Evolutionary conservation across 1,140 invertebrate genomes (phyloP).

Genomic region (Cataglyphis hispanica): DNA sequence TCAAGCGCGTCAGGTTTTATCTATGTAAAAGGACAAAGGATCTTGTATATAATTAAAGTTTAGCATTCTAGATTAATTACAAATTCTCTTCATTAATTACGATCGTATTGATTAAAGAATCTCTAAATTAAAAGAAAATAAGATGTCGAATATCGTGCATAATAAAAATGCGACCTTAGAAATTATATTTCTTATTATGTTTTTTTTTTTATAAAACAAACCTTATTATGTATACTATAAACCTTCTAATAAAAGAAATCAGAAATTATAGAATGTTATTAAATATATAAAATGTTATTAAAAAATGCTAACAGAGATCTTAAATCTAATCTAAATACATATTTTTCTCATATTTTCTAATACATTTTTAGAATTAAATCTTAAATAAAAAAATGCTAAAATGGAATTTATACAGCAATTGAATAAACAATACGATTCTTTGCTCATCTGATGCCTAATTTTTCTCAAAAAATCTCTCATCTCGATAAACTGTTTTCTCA

Average conservation of each 20-base stretch:
- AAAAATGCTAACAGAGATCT: not conserved
- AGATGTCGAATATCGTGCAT: not conserved
- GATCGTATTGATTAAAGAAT: not conserved
- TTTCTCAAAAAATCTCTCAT: not conserved
- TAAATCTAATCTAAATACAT: conserved; percentile 8
- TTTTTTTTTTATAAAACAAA: conserved; percentile 6
- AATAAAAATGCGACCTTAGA: not conserved
- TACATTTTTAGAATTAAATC: not conserved
- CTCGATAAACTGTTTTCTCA: not conserved
- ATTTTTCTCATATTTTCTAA: not conserved
- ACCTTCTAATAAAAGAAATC: not conserved
- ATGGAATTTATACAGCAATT: not conserved
- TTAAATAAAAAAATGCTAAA: conserved; percentile 11
- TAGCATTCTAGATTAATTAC: conserved; percentile 16
- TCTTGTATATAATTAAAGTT: not conserved
- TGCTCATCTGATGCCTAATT: not conserved
- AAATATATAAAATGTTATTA: not conserved
- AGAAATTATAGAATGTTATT: not conserved
- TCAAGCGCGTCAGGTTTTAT: not conserved
- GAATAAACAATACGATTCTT: not conserved
- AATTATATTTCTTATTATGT: not conserved
- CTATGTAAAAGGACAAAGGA: not conserved
- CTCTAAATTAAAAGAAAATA: not conserved
- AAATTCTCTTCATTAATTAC: not conserved
- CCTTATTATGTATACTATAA: no score